Conservation (phyloP, 2,888 invertebrate species). For the Mythimna lalbum region DNA sequence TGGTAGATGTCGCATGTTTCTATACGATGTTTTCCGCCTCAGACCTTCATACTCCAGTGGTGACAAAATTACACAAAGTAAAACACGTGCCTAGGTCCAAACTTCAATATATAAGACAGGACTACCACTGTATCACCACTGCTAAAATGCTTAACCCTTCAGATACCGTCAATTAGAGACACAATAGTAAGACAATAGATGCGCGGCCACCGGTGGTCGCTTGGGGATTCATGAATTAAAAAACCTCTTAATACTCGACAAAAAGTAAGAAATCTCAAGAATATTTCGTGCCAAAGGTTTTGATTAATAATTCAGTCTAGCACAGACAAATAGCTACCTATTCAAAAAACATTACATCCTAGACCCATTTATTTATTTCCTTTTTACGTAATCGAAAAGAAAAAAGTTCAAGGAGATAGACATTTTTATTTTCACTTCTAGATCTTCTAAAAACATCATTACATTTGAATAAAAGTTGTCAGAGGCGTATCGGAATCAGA, state of each 20-base stretch:
- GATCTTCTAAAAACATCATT: constrained; percentile 42
- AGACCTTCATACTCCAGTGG: no score
- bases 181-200: no score
- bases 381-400: constrained; percentile 19
- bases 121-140: no score
- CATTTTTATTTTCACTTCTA: constrained; percentile 30
- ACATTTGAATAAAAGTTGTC: constrained; percentile 58
- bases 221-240: no score
- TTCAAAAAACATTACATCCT: constrained; percentile 12
- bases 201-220: no score
- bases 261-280: not conserved
- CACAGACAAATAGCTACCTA: constrained; percentile 5
- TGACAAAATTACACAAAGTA: no score
- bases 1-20: no score
- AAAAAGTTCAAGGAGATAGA: constrained; percentile 24
- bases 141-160: not conserved
- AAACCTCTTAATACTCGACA: not conserved
- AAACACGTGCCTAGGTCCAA: not conserved
- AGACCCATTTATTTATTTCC: constrained; percentile 26
- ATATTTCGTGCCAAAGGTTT: not conserved
- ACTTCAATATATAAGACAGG: not conserved
- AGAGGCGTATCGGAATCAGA: constrained; percentile 47
- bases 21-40: no score
- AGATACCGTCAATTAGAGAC: no score
- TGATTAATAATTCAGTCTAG: constrained; percentile 4